Evolutionary conservation across 2,113 vertebrate species (phyloP).

Genomic region (Phalacrocorax carbo): DNA sequence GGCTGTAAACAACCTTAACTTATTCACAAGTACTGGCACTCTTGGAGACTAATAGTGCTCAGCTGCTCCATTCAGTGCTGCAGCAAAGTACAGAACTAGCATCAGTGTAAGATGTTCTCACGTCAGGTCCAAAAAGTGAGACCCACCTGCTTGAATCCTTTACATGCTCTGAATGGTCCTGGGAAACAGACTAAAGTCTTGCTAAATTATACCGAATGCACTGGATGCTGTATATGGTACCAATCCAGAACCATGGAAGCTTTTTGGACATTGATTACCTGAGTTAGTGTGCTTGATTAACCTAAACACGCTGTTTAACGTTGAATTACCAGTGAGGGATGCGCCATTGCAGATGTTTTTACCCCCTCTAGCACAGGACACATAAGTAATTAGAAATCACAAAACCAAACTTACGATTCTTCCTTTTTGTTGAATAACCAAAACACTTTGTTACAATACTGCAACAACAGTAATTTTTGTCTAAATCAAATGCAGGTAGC

Average conservation of each 20-base stretch:
- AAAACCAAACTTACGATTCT: background rate
- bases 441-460: background rate
- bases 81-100: background rate
- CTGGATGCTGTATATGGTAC: background rate
- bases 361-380: background rate
- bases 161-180: background rate
- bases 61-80: background rate
- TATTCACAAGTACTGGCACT: background rate
- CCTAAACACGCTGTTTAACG: background rate
- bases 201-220: background rate
- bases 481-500: background rate
- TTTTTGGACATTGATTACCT: background rate
- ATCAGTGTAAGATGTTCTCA: background rate
- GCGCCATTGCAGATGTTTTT: background rate
- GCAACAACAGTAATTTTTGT: background rate
- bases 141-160: background rate
- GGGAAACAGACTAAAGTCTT: background rate
- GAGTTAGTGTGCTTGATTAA: background rate
- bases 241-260: background rate
- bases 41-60: background rate
- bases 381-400: background rate
- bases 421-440: background rate
- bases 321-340: background rate
- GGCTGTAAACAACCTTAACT: background rate
- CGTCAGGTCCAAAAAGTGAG: background rate